phyloP scores from a whole-genome alignment of 2,113 vertebrate genomes.

The Callionymus lyra region DNA sequence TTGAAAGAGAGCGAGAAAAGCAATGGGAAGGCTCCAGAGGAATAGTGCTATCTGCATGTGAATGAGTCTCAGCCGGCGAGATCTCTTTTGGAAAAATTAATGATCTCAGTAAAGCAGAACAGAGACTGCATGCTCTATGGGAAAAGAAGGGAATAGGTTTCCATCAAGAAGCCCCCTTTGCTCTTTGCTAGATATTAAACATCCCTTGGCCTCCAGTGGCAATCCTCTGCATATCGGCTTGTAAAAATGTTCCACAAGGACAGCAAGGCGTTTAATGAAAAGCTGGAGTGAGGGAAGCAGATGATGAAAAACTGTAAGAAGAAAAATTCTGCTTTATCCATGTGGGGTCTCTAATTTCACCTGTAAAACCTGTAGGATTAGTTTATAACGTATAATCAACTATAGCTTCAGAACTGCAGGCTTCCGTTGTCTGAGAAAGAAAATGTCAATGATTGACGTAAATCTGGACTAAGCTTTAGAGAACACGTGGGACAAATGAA shows the following conservation, averaged over 20 bases:
- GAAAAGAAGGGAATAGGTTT: slow-evolving; percentile 31
- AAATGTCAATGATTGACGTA: no score
- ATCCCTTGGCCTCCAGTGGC: slow-evolving; percentile 39
- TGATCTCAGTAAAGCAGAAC: slow-evolving; percentile 65
- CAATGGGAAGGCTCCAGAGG: slow-evolving; percentile 50
- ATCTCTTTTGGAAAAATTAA: slow-evolving; percentile 72
- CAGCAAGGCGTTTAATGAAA: slow-evolving; percentile 39
- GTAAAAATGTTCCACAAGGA: slow-evolving; percentile 54
- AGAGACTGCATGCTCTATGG: slow-evolving; percentile 34
- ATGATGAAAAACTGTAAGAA: no score
- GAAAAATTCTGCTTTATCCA: no score
- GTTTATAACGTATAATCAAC: no score
- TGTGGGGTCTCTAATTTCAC: no score
- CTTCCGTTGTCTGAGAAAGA: no score
- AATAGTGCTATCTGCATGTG: slow-evolving; percentile 63
- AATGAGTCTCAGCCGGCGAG: slow-evolving; percentile 66
- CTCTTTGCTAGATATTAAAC: slow-evolving; percentile 63
- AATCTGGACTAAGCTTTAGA: no score
- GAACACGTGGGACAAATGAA: no score
- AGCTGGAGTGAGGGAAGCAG: slow-evolving; percentile 50
- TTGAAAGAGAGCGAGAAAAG: slow-evolving; percentile 35
- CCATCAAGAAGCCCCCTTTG: slow-evolving; percentile 32
- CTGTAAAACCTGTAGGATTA: no score
- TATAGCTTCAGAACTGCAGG: no score
- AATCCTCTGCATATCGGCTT: slow-evolving; percentile 33